Evolutionary conservation across 2,113 vertebrate species (phyloP).

Genomic region (Ophthalmolycus amberensis): DNA sequence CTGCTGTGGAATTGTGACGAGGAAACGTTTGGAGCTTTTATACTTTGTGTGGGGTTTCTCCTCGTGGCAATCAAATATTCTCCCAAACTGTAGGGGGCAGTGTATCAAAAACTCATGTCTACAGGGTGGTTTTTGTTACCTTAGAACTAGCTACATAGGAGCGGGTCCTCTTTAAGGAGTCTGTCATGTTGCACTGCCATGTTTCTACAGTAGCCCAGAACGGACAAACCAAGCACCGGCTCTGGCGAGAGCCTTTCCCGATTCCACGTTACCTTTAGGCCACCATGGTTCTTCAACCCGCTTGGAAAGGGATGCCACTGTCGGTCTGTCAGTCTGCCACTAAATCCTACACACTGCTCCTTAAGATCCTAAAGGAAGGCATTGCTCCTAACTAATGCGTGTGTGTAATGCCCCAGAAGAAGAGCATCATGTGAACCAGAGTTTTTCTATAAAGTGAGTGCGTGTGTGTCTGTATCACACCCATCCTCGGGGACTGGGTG

Average conservation of each 20-base stretch:
- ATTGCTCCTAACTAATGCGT: background rate
- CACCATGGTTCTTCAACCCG: no score
- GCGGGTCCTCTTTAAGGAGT: no score
- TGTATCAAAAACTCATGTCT: background rate
- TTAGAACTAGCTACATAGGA: background rate
- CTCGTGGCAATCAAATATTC: background rate
- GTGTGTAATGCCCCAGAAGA: background rate
- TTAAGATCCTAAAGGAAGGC: background rate
- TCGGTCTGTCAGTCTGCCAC: no score
- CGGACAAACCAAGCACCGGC: no score
- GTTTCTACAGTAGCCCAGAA: no score
- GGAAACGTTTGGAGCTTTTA: background rate
- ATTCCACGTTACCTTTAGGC: no score
- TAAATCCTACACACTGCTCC: no score
- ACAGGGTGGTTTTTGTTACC: background rate
- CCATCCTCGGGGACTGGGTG: slow-evolving; percentile 40
- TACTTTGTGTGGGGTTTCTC: background rate
- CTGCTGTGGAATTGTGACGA: background rate
- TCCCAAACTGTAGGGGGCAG: background rate
- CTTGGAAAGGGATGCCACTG: no score
- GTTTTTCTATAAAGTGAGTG: background rate
- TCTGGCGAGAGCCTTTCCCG: no score
- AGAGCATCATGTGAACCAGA: background rate
- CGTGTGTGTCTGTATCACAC: slow-evolving; percentile 29
- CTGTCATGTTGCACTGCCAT: no score